These are phyloP conservation scores for Nyctalus aviator DNA, from an alignment of 2,797 vertebrate genomes.

Conservation along the genomic window DNA sequence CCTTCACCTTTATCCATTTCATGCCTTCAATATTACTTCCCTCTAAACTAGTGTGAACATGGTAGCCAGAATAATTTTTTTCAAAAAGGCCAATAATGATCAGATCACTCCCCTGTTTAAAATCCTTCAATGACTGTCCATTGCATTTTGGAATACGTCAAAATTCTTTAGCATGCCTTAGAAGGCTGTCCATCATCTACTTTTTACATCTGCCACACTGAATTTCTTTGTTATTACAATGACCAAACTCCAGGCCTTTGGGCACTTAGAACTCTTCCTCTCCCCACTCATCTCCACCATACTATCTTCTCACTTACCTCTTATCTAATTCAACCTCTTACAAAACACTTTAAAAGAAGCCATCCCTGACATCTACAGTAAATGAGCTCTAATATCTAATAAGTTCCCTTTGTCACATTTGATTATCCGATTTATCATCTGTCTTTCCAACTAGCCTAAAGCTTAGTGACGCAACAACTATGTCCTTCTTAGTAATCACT, in stretches of 20 bases:
- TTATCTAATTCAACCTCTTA: conserved; percentile 14
- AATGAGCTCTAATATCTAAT: not conserved
- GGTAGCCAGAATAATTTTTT: not conserved
- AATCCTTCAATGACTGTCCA: not conserved
- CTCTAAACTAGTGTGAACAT: not conserved
- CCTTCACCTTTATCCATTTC: not conserved
- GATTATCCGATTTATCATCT: not conserved
- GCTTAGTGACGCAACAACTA: not conserved
- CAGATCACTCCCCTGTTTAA: not conserved
- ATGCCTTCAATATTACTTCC: not conserved
- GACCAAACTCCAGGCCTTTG: not conserved
- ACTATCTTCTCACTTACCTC: not conserved
- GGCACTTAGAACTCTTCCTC: not conserved
- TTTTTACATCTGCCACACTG: not conserved
- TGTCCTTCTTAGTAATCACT: not conserved
- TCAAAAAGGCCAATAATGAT: not conserved
- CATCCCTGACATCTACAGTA: not conserved
- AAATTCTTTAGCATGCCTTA: not conserved
- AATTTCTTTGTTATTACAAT: not conserved
- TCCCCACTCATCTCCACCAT: not conserved
- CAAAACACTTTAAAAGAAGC: not conserved
- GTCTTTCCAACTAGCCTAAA: not conserved
- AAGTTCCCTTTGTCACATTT: not conserved
- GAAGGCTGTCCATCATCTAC: not conserved
- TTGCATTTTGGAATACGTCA: not conserved